These are phyloP conservation scores for Corythornis cristatus DNA, from an alignment of 2,113 vertebrate genomes.

Conservation along the genomic window DNA sequence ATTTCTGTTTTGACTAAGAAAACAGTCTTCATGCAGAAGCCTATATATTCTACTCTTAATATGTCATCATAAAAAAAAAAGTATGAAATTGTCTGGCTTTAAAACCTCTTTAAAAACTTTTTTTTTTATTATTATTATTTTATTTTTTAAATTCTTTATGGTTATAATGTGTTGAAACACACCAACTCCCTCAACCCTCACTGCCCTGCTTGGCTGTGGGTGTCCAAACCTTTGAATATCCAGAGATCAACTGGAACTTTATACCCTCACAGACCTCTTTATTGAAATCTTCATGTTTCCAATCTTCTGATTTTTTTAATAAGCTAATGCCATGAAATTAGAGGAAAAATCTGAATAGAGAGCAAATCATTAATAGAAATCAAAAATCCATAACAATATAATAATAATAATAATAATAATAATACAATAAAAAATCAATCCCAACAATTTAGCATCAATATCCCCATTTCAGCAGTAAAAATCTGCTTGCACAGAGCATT, in stretches of 20 bases:
- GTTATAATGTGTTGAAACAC: not conserved
- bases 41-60: not conserved
- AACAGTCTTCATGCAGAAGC: not conserved
- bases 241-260: not conserved
- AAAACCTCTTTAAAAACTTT: not conserved
- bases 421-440: constrained; percentile 19
- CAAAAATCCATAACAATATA: not conserved
- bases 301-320: not conserved
- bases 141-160: not conserved
- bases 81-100: not conserved
- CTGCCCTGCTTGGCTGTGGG: not conserved
- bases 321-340: not conserved
- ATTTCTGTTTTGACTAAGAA: not conserved
- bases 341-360: not conserved
- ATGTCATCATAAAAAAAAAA: not conserved
- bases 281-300: not conserved
- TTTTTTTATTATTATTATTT: not conserved
- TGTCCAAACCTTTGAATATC: not conserved
- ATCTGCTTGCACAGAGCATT: constrained; percentile 17
- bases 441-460: constrained; percentile 61
- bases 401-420: not conserved
- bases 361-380: not conserved
- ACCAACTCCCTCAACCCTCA: not conserved
- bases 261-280: not conserved
- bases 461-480: constrained; percentile 51